Evolutionary conservation across 37 sponge, comb jelly and placozoan species (phyloP).

Genomic region (Aphrocallistes beatrix): DNA sequence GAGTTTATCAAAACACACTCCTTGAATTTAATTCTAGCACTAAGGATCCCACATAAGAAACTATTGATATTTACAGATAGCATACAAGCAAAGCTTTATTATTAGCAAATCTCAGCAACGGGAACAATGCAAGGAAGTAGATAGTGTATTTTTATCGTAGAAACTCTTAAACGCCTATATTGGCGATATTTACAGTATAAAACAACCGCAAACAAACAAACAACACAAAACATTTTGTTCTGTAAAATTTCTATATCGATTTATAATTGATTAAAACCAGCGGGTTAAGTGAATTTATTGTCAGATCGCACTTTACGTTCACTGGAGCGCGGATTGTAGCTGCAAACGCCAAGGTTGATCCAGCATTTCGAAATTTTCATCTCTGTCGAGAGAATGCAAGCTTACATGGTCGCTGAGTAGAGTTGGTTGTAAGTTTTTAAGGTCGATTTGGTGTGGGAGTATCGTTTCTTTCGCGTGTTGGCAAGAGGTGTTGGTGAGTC

Average conservation of each 20-base stretch:
- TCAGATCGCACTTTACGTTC: neutral
- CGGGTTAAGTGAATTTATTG: neutral
- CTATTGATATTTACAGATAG: no score
- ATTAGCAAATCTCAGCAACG: no score
- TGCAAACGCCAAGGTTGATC: neutral
- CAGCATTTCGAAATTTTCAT: neutral
- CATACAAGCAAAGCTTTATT: no score
- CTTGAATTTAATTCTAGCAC: no score
- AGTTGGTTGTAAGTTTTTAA: neutral
- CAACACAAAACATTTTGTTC: neutral
- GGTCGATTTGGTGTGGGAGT: neutral
- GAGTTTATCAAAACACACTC: no score
- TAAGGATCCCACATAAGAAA: no score
- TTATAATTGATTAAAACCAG: neutral
- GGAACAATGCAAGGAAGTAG: neutral
- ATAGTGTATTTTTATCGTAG: slow-evolving; percentile 16
- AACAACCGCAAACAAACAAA: neutral
- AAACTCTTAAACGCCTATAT: neutral
- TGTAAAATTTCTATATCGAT: slow-evolving; percentile 16
- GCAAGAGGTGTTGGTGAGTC: neutral
- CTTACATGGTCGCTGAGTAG: neutral
- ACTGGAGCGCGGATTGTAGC: neutral
- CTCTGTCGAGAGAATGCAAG: neutral
- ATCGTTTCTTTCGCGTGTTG: neutral
- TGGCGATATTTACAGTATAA: slow-evolving; percentile 14